Evolutionary conservation across 2,797 vertebrate genomes (phyloP).

Genomic region (Arctocebus calabarensis): DNA sequence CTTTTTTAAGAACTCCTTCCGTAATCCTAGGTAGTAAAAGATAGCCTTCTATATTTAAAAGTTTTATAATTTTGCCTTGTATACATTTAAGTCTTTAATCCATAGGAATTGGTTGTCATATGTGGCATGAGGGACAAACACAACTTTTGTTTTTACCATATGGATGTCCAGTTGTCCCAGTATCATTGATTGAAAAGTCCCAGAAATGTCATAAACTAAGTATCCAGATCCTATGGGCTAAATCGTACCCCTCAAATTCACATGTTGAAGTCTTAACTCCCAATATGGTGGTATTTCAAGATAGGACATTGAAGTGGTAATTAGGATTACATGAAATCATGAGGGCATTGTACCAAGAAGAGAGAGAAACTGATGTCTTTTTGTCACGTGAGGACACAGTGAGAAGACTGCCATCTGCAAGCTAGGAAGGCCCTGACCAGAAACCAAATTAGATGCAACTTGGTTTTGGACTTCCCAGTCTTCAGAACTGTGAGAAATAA

Average conservation of each 20-base stretch:
- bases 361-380: background rate
- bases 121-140: background rate
- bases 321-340: background rate
- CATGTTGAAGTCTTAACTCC: background rate
- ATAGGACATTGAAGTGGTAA: background rate
- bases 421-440: background rate
- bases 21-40: background rate
- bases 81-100: background rate
- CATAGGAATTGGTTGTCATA: constrained; percentile 23
- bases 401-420: background rate
- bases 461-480: background rate
- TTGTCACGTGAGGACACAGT: background rate
- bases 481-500: background rate
- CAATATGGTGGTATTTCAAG: background rate
- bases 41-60: background rate
- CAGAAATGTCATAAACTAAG: background rate
- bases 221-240: too few relatives aligned
- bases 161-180: background rate
- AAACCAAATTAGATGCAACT: background rate
- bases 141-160: background rate
- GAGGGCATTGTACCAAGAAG: background rate
- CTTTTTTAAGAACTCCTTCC: constrained; percentile 41
- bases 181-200: background rate
- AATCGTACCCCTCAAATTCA: background rate
- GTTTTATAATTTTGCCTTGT: constrained; percentile 11